Conservation (phyloP, 2,113 vertebrate species). For the Neolamprologus variostigma region DNA sequence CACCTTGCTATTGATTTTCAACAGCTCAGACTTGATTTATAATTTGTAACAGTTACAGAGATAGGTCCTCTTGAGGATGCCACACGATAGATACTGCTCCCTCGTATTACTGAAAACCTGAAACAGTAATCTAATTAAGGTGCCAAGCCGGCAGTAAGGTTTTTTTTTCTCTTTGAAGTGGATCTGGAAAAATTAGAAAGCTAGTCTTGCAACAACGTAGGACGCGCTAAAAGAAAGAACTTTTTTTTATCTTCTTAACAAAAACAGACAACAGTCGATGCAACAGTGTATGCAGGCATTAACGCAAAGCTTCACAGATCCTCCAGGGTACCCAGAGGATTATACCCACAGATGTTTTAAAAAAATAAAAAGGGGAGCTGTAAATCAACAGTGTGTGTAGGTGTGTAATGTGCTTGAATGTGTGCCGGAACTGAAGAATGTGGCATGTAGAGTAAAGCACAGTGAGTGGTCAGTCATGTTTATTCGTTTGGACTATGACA, state of each 20-base stretch:
- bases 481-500: neutral
- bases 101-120: neutral
- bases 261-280: neutral
- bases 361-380: neutral
- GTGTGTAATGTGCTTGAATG: neutral
- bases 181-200: constrained; percentile 9
- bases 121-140: constrained; percentile 5
- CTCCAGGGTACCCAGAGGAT: neutral
- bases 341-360: neutral
- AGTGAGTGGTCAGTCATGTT: neutral
- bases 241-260: neutral
- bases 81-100: neutral
- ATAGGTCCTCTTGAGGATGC: neutral
- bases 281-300: constrained; percentile 5
- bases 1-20: constrained; percentile 1
- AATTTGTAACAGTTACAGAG: neutral
- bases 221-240: neutral
- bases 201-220: neutral
- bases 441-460: neutral
- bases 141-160: neutral
- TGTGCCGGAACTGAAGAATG: neutral
- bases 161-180: neutral
- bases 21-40: neutral
- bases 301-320: constrained; percentile 21
- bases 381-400: neutral